phyloP scores from a whole-genome alignment of 2,113 vertebrate species.

The Lamprologus speciosus region DNA sequence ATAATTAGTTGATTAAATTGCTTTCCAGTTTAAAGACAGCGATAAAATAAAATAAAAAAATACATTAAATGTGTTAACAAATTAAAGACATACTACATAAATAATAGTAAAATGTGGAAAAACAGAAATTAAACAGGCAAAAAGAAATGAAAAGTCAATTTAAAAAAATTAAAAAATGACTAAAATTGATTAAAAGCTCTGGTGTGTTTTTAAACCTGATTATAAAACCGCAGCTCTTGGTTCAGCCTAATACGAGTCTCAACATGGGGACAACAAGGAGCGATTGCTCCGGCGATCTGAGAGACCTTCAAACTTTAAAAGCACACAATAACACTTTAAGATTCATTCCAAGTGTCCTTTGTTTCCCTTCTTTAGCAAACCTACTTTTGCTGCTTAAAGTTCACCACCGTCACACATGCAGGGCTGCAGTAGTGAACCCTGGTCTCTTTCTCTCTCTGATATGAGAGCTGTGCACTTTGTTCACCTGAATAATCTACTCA shows the following conservation, averaged over 20 bases:
- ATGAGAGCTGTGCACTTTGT: background rate
- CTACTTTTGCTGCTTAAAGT: background rate
- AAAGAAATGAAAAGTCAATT: background rate
- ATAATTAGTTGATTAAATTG: background rate
- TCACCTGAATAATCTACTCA: background rate
- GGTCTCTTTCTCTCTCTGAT: background rate
- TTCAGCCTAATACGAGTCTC: background rate
- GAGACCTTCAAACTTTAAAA: background rate
- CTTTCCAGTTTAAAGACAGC: background rate
- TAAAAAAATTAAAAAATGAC: fast-evolving
- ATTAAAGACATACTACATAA: background rate
- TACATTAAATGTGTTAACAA: background rate
- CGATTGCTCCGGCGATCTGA: fast-evolving
- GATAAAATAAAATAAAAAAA: background rate
- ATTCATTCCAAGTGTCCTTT: background rate
- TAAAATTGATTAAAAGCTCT: background rate
- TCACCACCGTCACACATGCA: fast-evolving
- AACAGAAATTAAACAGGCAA: background rate
- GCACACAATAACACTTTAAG: background rate
- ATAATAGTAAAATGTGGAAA: background rate
- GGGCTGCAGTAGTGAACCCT: background rate
- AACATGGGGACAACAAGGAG: background rate
- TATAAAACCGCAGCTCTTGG: background rate
- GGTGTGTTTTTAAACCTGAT: background rate
- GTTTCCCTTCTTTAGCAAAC: background rate